Percentiles rank a stretch among this genome's conserved stretches.
These are phyloP conservation scores for Drosophila formosana DNA, from an alignment of 2,888 invertebrate genomes.

Conservation along the genomic window DNA sequence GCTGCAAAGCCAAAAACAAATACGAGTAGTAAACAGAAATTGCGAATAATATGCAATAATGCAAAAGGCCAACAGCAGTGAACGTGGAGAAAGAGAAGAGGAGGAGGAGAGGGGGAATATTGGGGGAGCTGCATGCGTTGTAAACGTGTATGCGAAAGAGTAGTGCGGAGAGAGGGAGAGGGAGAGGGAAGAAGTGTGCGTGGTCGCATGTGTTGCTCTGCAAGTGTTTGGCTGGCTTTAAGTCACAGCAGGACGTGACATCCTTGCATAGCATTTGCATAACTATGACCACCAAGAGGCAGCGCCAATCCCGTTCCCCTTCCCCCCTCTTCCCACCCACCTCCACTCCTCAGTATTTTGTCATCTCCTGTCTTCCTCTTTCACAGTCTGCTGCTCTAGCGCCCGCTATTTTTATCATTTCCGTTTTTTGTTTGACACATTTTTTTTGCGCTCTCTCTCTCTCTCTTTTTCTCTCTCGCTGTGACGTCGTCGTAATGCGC, in stretches of 20 bases:
- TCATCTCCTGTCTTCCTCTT: conserved; percentile 1
- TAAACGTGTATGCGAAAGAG: neutral
- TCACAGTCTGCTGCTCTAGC: conserved; percentile 54
- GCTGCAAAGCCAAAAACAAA: conserved; percentile 77
- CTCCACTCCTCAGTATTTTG: no score
- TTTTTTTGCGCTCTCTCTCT: conserved; percentile 7
- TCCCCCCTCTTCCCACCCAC: neutral
- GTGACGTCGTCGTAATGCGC: conserved; percentile 57
- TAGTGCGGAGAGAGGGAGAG: no score
- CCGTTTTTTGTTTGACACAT: conserved; percentile 62
- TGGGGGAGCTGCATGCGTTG: conserved; percentile 1
- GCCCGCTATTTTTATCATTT: conserved; percentile 72
- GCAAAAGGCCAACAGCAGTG: conserved; percentile 70
- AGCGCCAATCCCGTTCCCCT: conserved; percentile 19
- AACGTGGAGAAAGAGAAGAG: no score
- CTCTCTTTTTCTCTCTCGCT: neutral
- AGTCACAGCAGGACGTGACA: conserved; percentile 80
- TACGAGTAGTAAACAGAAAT: conserved; percentile 75
- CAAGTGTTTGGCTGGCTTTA: conserved; percentile 61
- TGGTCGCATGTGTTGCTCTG: conserved; percentile 37
- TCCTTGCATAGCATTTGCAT: conserved; percentile 80
- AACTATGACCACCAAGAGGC: conserved; percentile 74
- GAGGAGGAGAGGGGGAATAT: neutral
- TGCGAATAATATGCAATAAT: conserved; percentile 79
- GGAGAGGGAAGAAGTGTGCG: neutral